Conservation (phyloP, 2,888 invertebrate genomes). For the Tolmerus cingulatus region DNA sequence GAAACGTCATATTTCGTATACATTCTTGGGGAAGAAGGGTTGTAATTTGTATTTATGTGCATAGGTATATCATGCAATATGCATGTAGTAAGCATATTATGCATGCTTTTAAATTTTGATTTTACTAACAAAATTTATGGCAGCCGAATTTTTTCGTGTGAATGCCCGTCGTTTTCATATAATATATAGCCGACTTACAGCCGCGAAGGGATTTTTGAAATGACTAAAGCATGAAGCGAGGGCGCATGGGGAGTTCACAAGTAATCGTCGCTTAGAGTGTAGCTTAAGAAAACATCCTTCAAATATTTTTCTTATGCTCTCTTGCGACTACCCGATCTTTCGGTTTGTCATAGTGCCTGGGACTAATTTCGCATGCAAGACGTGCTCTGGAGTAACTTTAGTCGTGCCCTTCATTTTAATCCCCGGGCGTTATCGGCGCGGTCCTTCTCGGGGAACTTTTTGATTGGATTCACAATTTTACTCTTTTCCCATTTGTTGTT, state of each 20-base stretch:
- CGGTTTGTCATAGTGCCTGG: not conserved
- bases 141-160: too few species aligned
- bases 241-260: not conserved
- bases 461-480: not conserved
- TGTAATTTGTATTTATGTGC: too few species aligned
- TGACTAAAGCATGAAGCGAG: not conserved
- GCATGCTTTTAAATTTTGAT: too few species aligned
- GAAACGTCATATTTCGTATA: too few species aligned
- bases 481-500: not conserved
- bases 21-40: too few species aligned
- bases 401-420: conserved; percentile 19
- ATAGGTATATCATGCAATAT: too few species aligned
- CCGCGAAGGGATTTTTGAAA: not conserved
- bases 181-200: not conserved
- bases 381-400: not conserved
- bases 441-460: not conserved
- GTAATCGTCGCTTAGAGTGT: not conserved
- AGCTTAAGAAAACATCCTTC: not conserved
- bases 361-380: conserved; percentile 8
- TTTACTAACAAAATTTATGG: too few species aligned
- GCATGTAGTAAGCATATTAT: too few species aligned
- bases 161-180: not conserved
- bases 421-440: conserved; percentile 7
- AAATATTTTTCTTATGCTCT: not conserved
- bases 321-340: not conserved